These are phyloP conservation scores for Orestias chungarensis DNA, from an alignment of 2,797 vertebrate genomes.

Conservation along the genomic window DNA sequence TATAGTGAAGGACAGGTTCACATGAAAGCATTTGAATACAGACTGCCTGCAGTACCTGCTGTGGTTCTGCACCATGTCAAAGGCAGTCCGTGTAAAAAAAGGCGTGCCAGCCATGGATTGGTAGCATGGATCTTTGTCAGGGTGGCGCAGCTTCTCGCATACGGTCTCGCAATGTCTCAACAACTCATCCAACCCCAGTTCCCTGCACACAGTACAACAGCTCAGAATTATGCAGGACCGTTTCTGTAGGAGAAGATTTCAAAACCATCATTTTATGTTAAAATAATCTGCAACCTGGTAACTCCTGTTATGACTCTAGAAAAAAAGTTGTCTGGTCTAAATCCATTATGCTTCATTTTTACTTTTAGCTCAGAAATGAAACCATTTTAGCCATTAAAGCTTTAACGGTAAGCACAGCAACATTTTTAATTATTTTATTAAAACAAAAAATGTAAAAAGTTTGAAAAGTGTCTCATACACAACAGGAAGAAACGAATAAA, in stretches of 20 bases:
- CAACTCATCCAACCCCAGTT: conserved; percentile 78
- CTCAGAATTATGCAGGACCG: background rate
- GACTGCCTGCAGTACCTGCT: conserved; percentile 64
- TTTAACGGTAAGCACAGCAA: background rate
- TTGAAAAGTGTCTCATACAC: too few relatives aligned
- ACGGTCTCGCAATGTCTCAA: conserved; percentile 72
- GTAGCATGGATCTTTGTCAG: conserved; percentile 76
- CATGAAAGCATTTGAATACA: too few relatives aligned
- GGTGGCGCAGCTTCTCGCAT: conserved; percentile 76
- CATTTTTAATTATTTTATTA: background rate
- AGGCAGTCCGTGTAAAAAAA: conserved; percentile 72
- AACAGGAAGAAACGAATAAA: too few relatives aligned
- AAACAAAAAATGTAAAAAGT: too few relatives aligned
- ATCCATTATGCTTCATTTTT: background rate
- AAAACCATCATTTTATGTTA: background rate
- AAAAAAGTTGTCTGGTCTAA: background rate
- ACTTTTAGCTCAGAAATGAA: background rate
- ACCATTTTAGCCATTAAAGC: background rate
- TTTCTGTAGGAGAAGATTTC: background rate
- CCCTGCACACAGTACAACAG: conserved; percentile 53
- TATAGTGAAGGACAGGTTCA: too few relatives aligned
- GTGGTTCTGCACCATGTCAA: conserved; percentile 80
- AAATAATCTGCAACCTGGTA: background rate
- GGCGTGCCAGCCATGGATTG: conserved; percentile 79
- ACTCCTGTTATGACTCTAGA: background rate